Conservation (phyloP, 2,113 vertebrate genomes). For the Dicaeum eximium region DNA sequence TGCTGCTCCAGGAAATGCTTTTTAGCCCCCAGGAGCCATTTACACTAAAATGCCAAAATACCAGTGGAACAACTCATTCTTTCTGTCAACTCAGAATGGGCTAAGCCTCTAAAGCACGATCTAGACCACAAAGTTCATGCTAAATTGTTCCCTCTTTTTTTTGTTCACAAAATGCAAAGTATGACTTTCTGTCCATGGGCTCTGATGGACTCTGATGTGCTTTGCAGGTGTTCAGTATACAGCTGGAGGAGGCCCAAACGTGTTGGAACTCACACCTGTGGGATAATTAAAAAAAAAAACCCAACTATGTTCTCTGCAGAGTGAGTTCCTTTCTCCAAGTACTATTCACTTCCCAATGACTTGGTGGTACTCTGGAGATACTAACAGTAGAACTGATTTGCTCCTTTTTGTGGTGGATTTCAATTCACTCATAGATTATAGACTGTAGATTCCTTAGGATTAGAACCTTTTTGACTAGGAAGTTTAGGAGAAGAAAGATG, state of each 20-base stretch:
- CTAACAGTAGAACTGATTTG: not conserved
- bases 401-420: not conserved
- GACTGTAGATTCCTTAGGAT: not conserved
- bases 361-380: not conserved
- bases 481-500: not conserved
- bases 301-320: not conserved
- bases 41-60: not conserved
- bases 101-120: not conserved
- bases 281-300: fast-evolving
- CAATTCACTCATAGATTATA: not conserved
- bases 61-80: not conserved
- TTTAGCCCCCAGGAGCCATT: not conserved
- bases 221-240: not conserved
- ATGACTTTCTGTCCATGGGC: not conserved
- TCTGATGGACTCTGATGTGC: not conserved
- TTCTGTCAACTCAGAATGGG: not conserved
- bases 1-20: not conserved
- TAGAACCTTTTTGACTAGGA: not conserved
- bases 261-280: not conserved
- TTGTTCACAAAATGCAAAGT: not conserved
- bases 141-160: not conserved
- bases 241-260: not conserved
- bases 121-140: not conserved
- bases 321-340: not conserved
- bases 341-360: not conserved